Conservation (phyloP, 2,113 vertebrate genomes). For the Psilopogon haemacephalus region DNA sequence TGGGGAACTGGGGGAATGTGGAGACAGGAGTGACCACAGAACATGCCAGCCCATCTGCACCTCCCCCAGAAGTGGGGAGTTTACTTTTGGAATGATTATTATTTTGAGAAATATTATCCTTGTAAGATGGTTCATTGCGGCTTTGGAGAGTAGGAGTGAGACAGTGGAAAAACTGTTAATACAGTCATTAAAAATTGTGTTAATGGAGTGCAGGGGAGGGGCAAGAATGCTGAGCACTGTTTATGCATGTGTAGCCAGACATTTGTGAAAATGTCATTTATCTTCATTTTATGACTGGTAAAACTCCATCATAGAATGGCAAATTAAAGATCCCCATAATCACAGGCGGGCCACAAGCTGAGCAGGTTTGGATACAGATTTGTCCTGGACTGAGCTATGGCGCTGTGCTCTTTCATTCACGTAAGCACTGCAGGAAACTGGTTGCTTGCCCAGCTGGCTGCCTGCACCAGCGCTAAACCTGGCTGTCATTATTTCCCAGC, state of each 20-base stretch:
- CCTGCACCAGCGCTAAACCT: background rate
- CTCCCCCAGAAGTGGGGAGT: background rate
- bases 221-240: background rate
- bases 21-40: background rate
- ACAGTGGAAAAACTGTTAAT: background rate
- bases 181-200: background rate
- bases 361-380: background rate
- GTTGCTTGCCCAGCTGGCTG: background rate
- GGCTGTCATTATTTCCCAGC: background rate
- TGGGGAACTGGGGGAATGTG: fast-evolving
- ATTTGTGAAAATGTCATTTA: background rate
- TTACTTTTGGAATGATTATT: background rate
- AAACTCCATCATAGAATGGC: background rate
- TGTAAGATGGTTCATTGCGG: fast-evolving
- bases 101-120: background rate
- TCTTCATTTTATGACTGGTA: background rate
- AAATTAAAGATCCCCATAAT: background rate
- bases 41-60: background rate
- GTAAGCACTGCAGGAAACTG: background rate
- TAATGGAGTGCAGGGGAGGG: background rate
- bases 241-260: background rate
- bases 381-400: fast-evolving
- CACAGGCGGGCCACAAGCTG: background rate
- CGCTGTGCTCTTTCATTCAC: fast-evolving
- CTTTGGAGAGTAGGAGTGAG: background rate